A percentile compares a stretch with the other conserved stretches of the same genome.
Evolutionary conservation across 1,140 invertebrate species (phyloP).

Genomic region (Paralvinella palmiformis): DNA sequence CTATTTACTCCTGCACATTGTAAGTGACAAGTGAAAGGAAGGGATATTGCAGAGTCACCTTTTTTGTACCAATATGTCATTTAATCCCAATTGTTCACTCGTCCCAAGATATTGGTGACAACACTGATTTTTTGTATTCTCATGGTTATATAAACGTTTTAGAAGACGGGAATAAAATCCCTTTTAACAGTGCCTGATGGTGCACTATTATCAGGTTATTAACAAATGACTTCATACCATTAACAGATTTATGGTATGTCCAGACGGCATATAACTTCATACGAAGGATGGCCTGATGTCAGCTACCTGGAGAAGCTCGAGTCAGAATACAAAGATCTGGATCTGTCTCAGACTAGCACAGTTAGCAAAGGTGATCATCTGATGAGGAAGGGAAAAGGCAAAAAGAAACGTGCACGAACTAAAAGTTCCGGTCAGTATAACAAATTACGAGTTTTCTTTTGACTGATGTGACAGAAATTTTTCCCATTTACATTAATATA

Average conservation of each 20-base stretch:
- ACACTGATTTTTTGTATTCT: not conserved
- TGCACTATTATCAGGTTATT: not conserved
- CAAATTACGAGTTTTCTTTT: too few species aligned
- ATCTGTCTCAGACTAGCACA: constrained; percentile 20
- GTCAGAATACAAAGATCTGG: constrained; percentile 50
- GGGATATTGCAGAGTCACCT: too few species aligned
- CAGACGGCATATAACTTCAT: constrained; percentile 60
- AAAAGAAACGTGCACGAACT: constrained; percentile 27
- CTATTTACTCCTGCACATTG: too few species aligned
- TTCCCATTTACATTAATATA: too few species aligned
- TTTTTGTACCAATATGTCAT: not conserved
- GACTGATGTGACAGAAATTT: too few species aligned
- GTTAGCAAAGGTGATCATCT: too few species aligned
- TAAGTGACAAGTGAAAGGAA: too few species aligned
- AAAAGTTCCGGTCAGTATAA: too few species aligned
- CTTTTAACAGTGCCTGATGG: not conserved
- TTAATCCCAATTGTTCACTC: not conserved
- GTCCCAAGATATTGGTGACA: not conserved
- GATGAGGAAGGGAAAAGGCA: constrained; percentile 27
- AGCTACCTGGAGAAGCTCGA: constrained; percentile 53
- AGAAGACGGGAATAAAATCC: not conserved
- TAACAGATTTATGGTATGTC: constrained; percentile 46
- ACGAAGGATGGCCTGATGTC: constrained; percentile 54
- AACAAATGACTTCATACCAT: not conserved
- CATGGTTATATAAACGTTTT: not conserved